Conservation (phyloP, 2,888 invertebrate species). For the Mycogona germanica region DNA sequence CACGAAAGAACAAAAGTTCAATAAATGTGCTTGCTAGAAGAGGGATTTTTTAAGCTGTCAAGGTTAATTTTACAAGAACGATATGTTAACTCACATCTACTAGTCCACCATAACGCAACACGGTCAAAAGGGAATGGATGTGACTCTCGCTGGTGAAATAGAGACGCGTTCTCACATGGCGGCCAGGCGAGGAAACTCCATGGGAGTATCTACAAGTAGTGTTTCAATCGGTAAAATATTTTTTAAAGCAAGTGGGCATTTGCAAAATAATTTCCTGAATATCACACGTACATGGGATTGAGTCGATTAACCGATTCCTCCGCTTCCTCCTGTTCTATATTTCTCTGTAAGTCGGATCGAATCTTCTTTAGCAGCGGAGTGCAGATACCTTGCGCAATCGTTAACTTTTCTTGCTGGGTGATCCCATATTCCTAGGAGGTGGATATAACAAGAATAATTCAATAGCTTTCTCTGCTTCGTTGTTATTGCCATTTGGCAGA, state of each 20-base stretch:
- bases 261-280: too few species aligned
- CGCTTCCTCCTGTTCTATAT: constrained; percentile 68
- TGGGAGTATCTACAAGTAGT: constrained; percentile 63
- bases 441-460: not conserved
- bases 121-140: constrained; percentile 93
- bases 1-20: too few species aligned
- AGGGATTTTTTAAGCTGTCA: too few species aligned
- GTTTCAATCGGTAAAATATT: not conserved
- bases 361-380: constrained; percentile 93
- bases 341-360: constrained; percentile 82
- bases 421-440: constrained; percentile 78
- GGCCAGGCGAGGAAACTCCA: constrained; percentile 93
- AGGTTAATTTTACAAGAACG: constrained; percentile 1
- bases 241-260: too few species aligned
- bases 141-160: constrained; percentile 99
- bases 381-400: constrained; percentile 95
- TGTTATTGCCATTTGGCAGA: not conserved
- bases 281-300: constrained; percentile 65
- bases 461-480: not conserved
- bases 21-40: too few species aligned
- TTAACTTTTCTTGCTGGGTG: constrained; percentile 85
- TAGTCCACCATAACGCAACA: constrained; percentile 82
- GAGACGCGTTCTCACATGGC: constrained; percentile 94
- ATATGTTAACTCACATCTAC: constrained; percentile 51
- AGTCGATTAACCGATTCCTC: constrained; percentile 92